Conservation (phyloP, 2,888 invertebrate genomes). For the Chymomyza amoena region DNA sequence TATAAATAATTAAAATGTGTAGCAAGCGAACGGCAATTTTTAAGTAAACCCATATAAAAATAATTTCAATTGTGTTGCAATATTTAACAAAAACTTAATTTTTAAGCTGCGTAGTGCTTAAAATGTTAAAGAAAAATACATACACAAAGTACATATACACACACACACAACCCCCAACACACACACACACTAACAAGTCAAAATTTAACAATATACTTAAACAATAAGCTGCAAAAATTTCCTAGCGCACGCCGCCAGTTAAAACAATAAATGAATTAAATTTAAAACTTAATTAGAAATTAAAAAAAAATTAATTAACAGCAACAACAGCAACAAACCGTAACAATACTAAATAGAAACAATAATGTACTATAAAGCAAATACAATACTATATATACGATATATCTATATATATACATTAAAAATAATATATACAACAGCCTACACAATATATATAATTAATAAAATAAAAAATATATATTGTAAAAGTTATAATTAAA, state of each 20-base stretch:
- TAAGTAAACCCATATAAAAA: constrained; percentile 33
- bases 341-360: constrained; percentile 74
- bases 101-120: constrained; percentile 56
- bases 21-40: constrained; percentile 64
- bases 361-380: constrained; percentile 70
- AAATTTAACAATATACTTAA: constrained; percentile 28
- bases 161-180: constrained; percentile 16
- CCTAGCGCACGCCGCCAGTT: constrained; percentile 37
- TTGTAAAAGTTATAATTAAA: constrained; percentile 65
- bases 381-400: constrained; percentile 43
- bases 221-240: constrained; percentile 60
- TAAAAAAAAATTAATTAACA: constrained; percentile 15
- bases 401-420: constrained; percentile 50
- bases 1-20: constrained; percentile 31
- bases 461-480: constrained; percentile 39
- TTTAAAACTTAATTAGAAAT: constrained; percentile 10
- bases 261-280: constrained; percentile 13
- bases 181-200: constrained; percentile 10
- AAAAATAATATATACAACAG: constrained; percentile 23
- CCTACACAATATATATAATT: neutral
- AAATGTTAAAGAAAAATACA: constrained; percentile 22
- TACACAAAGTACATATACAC: constrained; percentile 17
- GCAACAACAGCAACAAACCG: constrained; percentile 41
- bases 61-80: constrained; percentile 62
- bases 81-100: constrained; percentile 50